Base-by-base conservation (phyloP, 2,888 invertebrate genomes). In the Seira musarum region DNA sequence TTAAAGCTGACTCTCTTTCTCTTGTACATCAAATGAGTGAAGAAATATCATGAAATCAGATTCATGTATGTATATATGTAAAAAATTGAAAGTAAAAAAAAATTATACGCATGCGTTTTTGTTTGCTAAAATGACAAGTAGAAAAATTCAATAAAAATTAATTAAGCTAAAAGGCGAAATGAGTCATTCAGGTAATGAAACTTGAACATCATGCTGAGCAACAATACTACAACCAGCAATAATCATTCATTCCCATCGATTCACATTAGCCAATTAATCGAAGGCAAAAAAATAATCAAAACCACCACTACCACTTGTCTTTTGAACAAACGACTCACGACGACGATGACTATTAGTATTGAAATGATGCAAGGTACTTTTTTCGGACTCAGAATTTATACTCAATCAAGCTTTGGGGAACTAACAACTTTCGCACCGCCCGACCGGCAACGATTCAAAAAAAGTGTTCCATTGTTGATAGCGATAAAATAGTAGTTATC, bases 231-330 rank as follows among this genome's bases (percentile, higher is more conserved):
- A 63, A 63, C 13, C 63, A 24, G 21, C 65, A 65, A 22, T 25
- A 65, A 65, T 17, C 65, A 65, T 65, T 35, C 25, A 30, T 65
- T 30, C 35, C 8, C 35, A 65, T 65, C 65, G 17, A 65, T 30
- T 65, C 65, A 65, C 65, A 30, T 65, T 65, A 19, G 30, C 30
- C 65, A 22, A 17, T 25, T 30, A 30, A 35, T 65, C 63, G 8
- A 10, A 63, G 15, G 65, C 8, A 65, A 65, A 65, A 65, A 65
- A 8, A 15, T 30, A n/a, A 13, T 30, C 30, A 49, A 49, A n/a
- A n/a, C n/a, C n/a, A n/a, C n/a, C 17, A 15, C 49, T 3, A 49
- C 49, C 49, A n/a, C 49, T n/a, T 49, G 49, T 49, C 49, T 49
- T n/a, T 49, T 49, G 49, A 49, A 8, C 49, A 49, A 49, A 49